Base-by-base conservation (phyloP, 2,888 invertebrate species). In the Melangyna quadrimaculata region DNA sequence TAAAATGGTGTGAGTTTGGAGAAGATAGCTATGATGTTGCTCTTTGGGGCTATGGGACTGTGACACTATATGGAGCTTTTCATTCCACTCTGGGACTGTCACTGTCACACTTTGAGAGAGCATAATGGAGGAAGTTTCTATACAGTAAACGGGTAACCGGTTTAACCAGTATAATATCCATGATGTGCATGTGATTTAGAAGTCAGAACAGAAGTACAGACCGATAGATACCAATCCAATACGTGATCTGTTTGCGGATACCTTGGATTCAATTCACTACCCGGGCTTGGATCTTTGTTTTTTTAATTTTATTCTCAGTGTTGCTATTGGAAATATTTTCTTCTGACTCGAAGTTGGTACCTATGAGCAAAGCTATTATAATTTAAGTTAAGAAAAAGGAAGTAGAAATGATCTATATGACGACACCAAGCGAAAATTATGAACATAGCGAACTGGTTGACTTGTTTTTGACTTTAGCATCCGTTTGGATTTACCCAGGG, bases 141-240 rank as follows among this genome's bases (percentile, higher is more conserved):
- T n/a, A 37, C 37, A 61, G 29, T 12, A 61, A 73, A 32, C 35
- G 17, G 35, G 24, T 78, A 82, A 82, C 78, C 45, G 73, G 82
- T 82, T 82, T 73, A 63, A 73, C 78, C 78, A 73, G 78, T 82
- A 78, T 82, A 37, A 24, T n/a, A 43, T 63, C 43, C 17, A 29
- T 5, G 8, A 63, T 65, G 77, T 80, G 70, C 4, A 63, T 65
- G 77, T 80, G 70, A 80, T 37, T 80, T 53, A 69, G 63, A 43
- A 43, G 2, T n/a, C 59, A 43, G 27, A 59, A 22, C 10, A 63
- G 37, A 29, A 40, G 17, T 12, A 69, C 6, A 48, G 9, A 67
- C n/a, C n/a, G 27, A 43, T 48, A 43, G 40, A 40, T 63, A 63
- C 27, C 17, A 43, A 63, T 43, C 12, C 17, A 43, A 63, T 63